Evolutionary conservation across 1,140 invertebrate species (phyloP).

Genomic region (Antheraea mylitta): DNA sequence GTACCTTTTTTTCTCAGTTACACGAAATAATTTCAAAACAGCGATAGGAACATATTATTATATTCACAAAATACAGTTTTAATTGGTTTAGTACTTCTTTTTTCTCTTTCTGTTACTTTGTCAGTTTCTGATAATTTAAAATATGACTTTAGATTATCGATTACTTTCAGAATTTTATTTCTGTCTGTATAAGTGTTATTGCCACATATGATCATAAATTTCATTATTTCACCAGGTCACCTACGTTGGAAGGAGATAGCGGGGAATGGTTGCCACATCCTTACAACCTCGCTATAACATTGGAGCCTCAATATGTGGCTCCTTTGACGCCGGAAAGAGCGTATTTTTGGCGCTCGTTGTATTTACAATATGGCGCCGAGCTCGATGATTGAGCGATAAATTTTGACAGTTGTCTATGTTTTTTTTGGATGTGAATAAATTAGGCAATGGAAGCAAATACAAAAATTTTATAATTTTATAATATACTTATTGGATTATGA

Average conservation of each 20-base stretch:
- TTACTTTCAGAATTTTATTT: no score
- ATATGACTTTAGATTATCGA: no score
- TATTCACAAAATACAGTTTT: no score
- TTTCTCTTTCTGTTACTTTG: no score
- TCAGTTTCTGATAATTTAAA: no score
- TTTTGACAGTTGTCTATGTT: not conserved
- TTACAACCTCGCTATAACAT: conserved; percentile 49
- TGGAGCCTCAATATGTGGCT: conserved; percentile 63
- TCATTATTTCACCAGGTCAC: conserved; percentile 38
- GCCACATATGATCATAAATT: not conserved
- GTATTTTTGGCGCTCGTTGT: conserved; percentile 58
- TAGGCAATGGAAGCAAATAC: not conserved
- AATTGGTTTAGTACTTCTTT: no score
- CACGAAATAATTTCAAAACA: no score
- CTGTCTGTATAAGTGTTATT: no score
- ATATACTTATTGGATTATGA: not conserved
- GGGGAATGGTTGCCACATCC: conserved; percentile 63
- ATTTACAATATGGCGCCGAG: conserved; percentile 58
- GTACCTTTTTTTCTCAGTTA: no score
- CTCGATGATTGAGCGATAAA: conserved; percentile 12
- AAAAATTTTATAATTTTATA: not conserved
- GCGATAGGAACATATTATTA: no score
- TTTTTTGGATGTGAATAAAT: not conserved
- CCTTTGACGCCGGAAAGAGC: conserved; percentile 59
- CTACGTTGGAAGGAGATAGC: conserved; percentile 53